A percentile compares a stretch with the other conserved stretches of the same genome.
phyloP scores from a whole-genome alignment of 1,140 invertebrate genomes.

The Calephelis nemesis region DNA sequence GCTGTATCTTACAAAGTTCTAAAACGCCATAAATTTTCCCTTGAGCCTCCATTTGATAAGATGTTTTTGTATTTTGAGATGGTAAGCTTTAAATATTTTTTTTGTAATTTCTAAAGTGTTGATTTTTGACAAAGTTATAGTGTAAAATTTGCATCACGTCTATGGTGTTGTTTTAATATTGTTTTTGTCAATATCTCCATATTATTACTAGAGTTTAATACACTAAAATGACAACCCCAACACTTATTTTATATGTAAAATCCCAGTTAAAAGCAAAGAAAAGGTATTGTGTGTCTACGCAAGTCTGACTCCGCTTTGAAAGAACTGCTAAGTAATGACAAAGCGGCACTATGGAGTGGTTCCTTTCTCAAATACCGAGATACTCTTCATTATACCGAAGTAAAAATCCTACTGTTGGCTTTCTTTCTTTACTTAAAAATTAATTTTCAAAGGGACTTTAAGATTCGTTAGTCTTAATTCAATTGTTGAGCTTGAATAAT shows the following conservation, averaged over 20 bases:
- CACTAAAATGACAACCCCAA: not conserved
- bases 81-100: no score
- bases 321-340: conserved; percentile 37
- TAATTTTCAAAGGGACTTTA: not conserved
- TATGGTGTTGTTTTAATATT: no score
- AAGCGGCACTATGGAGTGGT: conserved; percentile 23
- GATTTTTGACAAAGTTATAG: no score
- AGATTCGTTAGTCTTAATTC: not conserved
- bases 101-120: no score
- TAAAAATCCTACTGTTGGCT: conserved; percentile 12
- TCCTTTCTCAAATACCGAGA: conserved; percentile 26
- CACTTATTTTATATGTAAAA: conserved; percentile 11
- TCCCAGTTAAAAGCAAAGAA: not conserved
- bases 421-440: conserved; percentile 1
- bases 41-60: no score
- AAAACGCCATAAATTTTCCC: no score
- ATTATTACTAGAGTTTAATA: not conserved
- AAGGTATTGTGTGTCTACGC: conserved; percentile 9
- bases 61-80: no score
- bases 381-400: conserved; percentile 1
- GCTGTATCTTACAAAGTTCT: no score
- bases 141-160: no score
- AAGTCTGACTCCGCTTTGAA: conserved; percentile 15
- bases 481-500: no score
- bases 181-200: not conserved